These are phyloP conservation scores for Ganaspis brasiliensis DNA, from an alignment of 2,888 invertebrate species.

Conservation along the genomic window DNA sequence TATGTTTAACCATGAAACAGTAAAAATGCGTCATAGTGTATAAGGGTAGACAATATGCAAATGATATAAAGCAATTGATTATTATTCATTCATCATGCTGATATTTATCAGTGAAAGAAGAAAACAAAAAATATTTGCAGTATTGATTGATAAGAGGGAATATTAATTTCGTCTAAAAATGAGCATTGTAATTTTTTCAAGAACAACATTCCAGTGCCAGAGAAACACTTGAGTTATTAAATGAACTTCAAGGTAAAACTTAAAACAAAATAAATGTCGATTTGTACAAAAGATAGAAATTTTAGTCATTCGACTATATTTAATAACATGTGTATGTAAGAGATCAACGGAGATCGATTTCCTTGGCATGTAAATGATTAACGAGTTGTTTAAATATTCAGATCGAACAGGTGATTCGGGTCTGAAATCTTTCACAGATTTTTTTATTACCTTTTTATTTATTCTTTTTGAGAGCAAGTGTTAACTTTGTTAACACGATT, in stretches of 20 bases:
- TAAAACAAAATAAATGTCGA: slow-evolving; percentile 3
- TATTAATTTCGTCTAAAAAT: neutral
- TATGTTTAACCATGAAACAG: too few relatives aligned
- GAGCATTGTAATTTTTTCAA: neutral
- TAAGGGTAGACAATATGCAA: too few relatives aligned
- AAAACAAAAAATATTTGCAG: too few relatives aligned
- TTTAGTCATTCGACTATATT: neutral
- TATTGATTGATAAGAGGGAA: too few relatives aligned
- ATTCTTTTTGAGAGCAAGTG: too few relatives aligned
- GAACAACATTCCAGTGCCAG: neutral
- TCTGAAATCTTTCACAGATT: neutral
- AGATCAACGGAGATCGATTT: slow-evolving; percentile 32
- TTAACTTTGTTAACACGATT: too few relatives aligned
- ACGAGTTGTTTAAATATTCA: slow-evolving; percentile 10
- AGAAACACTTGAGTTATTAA: neutral
- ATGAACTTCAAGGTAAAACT: slow-evolving; percentile 2
- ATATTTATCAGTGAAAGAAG: too few relatives aligned
- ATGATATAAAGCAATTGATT: too few relatives aligned
- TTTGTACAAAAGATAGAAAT: neutral
- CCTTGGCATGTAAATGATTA: slow-evolving; percentile 24
- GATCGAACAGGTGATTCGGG: slow-evolving; percentile 15
- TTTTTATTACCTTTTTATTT: neutral
- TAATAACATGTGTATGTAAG: neutral
- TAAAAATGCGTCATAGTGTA: too few relatives aligned
- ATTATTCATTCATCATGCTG: too few relatives aligned